Evolutionary conservation across 2,797 vertebrate species (phyloP), one percentile per base, ranked within the genome.

Genomic region (Sylvilagus floridanus): DNA sequence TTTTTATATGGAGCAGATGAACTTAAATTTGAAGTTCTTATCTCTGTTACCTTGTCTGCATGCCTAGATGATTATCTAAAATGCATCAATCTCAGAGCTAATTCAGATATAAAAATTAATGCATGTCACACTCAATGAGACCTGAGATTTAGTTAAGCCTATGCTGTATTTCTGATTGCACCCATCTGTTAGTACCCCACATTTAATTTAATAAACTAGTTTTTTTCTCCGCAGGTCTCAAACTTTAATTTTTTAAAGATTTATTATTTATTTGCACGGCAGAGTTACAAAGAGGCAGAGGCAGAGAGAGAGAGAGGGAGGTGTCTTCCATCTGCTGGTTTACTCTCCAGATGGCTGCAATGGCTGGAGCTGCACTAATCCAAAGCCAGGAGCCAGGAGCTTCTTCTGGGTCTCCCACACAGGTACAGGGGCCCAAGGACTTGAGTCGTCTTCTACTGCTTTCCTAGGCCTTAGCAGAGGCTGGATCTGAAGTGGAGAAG

Each of bases 11-110:
- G 17, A 84, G 19, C 12, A 68, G 5, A 63, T 22, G 30, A 66
- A 47, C n/a, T 90, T 93, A 50, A 50, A 35, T 66, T 62, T 95
- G 75, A 81, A 52, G 42, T 81, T 91, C 72, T 90, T 77, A 24
- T 62, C 42, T 68, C 2, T 72, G 1, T 66, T 28, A 1, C 47
- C 5, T 82, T 84, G 24, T 83, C 26, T 30, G 21, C 9, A 1
- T 60, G 54, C 21, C 35, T 71, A 47, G 60, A 19, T 84, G 28
- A 12, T 86, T 84, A 32, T 91, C 17, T 60, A 86, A 52, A 75
- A 75, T n/a, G 26, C 10, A 4, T 32, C 54, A n/a, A 8, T 71
- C 42, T 4, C 0, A 0, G 54, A 68, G 24, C 35, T n/a, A 42
- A 88, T 88, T 60, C 37, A 65, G 14, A 28, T 7, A 57, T 6